Evolutionary conservation across 2,113 vertebrate species (phyloP).

Genomic region (Daboia siamensis): DNA sequence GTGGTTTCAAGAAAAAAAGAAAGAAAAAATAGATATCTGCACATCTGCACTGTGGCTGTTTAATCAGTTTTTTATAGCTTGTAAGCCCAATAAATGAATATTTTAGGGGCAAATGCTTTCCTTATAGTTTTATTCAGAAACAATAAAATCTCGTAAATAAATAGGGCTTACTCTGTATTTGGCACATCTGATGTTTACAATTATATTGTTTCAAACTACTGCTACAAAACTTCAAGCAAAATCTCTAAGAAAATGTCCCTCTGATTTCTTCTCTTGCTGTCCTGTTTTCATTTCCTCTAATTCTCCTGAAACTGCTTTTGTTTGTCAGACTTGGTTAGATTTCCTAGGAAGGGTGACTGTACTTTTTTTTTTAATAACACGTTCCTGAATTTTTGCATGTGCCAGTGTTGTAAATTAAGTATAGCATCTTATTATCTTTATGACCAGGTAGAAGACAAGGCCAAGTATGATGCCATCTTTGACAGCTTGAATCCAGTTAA

Average conservation of each 20-base stretch:
- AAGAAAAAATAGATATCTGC: background rate
- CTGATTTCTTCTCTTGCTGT: background rate
- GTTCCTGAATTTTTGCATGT: background rate
- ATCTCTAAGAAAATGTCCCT: background rate
- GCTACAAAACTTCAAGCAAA: background rate
- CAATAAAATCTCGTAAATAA: background rate
- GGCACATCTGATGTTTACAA: background rate
- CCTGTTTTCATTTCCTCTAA: background rate
- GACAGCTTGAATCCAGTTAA: conserved; percentile 89
- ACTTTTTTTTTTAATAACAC: background rate
- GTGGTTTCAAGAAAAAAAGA: background rate
- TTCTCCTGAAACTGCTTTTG: background rate
- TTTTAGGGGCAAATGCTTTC: background rate
- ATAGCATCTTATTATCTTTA: background rate
- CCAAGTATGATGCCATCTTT: conserved; percentile 95
- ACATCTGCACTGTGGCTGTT: background rate
- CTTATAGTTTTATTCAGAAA: background rate
- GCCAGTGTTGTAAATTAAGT: background rate
- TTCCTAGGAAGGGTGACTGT: background rate
- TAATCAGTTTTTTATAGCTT: background rate
- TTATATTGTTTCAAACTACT: background rate
- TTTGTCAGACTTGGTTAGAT: background rate
- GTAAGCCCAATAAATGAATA: background rate
- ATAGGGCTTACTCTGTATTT: background rate
- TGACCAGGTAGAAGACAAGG: conserved; percentile 88